Percentiles rank a stretch among this genome's conserved stretches.
phyloP scores from a whole-genome alignment of 2,113 vertebrate species.

The Anthoscopus minutus region DNA sequence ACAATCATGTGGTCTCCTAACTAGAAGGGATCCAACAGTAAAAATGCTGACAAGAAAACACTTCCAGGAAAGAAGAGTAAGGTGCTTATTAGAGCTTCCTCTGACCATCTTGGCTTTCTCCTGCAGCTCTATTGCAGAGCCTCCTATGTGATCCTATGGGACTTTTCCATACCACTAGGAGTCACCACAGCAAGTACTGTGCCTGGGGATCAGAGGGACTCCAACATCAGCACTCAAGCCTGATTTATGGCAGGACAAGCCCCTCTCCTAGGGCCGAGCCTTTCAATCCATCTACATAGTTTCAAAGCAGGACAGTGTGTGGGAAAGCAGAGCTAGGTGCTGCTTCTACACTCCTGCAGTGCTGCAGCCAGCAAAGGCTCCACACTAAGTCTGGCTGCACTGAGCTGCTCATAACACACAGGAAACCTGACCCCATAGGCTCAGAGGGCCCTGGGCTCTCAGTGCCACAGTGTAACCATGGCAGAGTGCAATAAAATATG shows the following conservation, averaged over 20 bases:
- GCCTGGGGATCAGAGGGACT: neutral
- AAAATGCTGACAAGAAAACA: neutral
- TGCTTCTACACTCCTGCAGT: neutral
- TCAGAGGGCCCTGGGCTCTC: neutral
- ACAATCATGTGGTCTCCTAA: neutral
- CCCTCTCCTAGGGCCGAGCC: neutral
- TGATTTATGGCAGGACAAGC: neutral
- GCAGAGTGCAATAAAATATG: neutral
- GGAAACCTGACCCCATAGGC: neutral
- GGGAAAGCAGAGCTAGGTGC: neutral
- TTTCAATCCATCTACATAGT: neutral
- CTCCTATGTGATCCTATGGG: neutral
- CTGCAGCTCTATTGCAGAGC: neutral
- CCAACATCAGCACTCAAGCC: neutral
- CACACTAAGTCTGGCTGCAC: neutral
- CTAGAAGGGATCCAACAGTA: neutral
- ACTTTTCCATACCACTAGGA: neutral
- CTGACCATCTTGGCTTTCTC: neutral
- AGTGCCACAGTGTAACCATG: neutral
- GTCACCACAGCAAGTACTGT: neutral
- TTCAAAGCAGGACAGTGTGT: accelerated
- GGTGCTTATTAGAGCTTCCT: neutral
- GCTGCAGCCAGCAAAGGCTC: neutral
- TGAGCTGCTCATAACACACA: neutral
- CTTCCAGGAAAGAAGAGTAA: neutral